phyloP scores from a whole-genome alignment of 2,113 vertebrate genomes.

The Protobothrops flavoviridis region DNA sequence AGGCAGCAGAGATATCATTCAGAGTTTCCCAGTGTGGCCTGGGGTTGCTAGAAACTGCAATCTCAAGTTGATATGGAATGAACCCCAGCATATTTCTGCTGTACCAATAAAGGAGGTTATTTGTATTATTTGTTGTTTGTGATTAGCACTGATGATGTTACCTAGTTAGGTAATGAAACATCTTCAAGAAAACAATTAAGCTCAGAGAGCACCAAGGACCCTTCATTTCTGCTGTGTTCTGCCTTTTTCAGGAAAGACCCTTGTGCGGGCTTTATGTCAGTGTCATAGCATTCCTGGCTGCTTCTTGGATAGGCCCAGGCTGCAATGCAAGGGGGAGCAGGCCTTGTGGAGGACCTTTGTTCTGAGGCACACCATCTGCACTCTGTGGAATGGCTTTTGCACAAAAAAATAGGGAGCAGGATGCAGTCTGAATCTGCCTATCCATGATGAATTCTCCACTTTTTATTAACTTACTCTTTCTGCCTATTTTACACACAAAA shows the following conservation, averaged over 20 bases:
- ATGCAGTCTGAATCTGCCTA: background rate
- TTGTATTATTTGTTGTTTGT: background rate
- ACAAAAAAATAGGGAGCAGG: background rate
- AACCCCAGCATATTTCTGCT: background rate
- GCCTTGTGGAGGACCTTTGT: background rate
- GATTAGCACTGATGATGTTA: background rate
- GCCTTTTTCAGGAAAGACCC: background rate
- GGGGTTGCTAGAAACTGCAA: background rate
- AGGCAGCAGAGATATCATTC: background rate
- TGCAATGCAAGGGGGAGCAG: no score
- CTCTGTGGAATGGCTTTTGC: background rate
- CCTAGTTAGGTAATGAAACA: background rate
- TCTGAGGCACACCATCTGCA: background rate
- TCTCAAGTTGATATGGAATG: background rate
- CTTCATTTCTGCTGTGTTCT: background rate
- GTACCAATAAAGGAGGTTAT: background rate
- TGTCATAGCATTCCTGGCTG: background rate
- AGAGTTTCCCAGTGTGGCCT: background rate
- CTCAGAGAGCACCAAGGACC: background rate
- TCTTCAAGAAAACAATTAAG: background rate
- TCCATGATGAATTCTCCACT: background rate
- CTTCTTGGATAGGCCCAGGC: background rate
- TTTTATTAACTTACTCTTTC: conserved; percentile 9
- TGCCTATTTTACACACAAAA: conserved; percentile 39
- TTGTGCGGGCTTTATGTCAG: background rate